Base-by-base conservation (phyloP, 2,797 vertebrate species). In the Hyperoplus immaculatus region DNA sequence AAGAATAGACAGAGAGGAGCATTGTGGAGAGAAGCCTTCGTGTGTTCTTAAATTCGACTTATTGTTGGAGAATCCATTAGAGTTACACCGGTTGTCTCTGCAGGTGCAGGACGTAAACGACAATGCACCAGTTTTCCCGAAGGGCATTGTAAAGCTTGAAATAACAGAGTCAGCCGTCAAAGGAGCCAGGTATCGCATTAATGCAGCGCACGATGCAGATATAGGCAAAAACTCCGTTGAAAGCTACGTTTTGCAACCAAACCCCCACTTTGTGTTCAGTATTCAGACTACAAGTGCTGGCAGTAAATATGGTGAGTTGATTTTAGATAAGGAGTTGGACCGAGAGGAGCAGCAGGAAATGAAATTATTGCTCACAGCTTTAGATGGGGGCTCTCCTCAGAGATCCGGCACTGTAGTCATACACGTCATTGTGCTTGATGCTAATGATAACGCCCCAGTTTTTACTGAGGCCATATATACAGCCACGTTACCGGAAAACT, bases 31-130 rank as follows among this genome's bases (percentile, higher is more conserved):
- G 10, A 72, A 72, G 41, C 58, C 59, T 55, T 62, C 46, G 0
- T 96, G 95, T 64, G 12, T 93, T 14, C 72, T 96, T 0, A 93
- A 88, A 68, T 91, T 94, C 42, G 94, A 96, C 14, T 56, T 95
- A 12, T 64, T 96, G 0, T 69, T 96, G 36, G 95, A 96, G 57
- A 93, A 93, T 78, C 94, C 94, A 1, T 43, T 96, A 49, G 92
- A 94, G 55, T 47, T 93, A 5, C 90, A 94, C 13, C 79, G 79
- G 0, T 16, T 94, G 18, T 82, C 88, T 47, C 42, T 96, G 56
- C 91, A 94, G 61, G 89, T 96, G 58, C 89, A 90, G 54, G 96
- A 96, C 61, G 77, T 96, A 39, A 96, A 96, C 72, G 96, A 96
- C 56, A 95, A 96, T 83, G 42, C 88, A 1, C 96, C 96, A 0